Evolutionary conservation across 1,140 invertebrate genomes (phyloP).

Genomic region (Heterodera schachtii): DNA sequence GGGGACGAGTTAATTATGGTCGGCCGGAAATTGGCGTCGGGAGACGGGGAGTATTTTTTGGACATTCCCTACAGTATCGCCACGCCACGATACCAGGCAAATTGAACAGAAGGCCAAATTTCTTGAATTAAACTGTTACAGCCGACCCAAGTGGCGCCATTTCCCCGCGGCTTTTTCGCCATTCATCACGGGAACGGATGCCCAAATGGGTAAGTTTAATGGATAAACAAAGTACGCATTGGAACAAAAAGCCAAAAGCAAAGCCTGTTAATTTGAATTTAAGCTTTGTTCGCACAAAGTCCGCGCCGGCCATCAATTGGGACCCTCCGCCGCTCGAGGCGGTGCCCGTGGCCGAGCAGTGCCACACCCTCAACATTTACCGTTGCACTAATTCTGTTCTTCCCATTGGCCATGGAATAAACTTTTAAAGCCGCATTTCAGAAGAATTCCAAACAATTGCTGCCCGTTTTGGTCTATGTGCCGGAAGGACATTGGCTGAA

Average conservation of each 20-base stretch:
- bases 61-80: conserved; percentile 27
- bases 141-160: conserved; percentile 16
- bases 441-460: conserved; percentile 15
- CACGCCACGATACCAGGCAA: conserved; percentile 32
- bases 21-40: conserved; percentile 24
- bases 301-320: conserved; percentile 24
- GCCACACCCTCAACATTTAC: conserved; percentile 38
- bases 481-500: conserved; percentile 33
- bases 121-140: background rate
- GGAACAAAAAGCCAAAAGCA: background rate
- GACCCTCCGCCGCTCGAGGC: conserved; percentile 22
- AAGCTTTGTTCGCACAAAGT: conserved; percentile 19
- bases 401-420: background rate
- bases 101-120: too few relatives aligned
- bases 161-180: conserved; percentile 26
- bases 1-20: conserved; percentile 19
- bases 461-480: conserved; percentile 22
- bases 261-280: background rate
- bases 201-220: conserved; percentile 27
- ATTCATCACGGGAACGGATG: conserved; percentile 32
- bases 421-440: background rate
- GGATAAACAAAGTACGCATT: conserved; percentile 1
- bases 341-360: conserved; percentile 20
- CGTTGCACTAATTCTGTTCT: background rate
- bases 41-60: conserved; percentile 32